Conservation (phyloP, 2,888 invertebrate genomes). For the Patella ulyssiponensis region DNA sequence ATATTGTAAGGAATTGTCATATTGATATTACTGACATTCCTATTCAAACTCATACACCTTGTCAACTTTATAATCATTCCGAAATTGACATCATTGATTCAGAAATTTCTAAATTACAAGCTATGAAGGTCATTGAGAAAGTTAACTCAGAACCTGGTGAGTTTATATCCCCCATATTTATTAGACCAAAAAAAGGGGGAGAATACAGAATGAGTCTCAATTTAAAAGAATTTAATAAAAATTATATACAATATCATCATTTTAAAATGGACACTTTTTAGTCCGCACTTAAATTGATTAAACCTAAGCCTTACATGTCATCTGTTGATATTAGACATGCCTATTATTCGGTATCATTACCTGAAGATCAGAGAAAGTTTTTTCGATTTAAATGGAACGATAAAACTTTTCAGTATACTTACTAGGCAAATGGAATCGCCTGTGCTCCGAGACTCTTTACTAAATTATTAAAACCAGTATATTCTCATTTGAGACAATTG, state of each 20-base stretch:
- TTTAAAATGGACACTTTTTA: too few relatives aligned
- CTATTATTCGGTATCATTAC: background rate
- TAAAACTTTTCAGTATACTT: background rate
- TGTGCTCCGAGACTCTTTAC: background rate
- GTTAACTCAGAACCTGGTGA: background rate
- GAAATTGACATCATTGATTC: too few relatives aligned
- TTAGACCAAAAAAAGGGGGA: background rate
- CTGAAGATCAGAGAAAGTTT: background rate
- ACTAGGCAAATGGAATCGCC: background rate
- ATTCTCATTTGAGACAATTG: background rate
- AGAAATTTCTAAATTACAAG: too few relatives aligned
- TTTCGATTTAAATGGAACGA: background rate
- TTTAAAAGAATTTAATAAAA: background rate
- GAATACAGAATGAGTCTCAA: background rate
- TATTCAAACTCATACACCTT: too few relatives aligned
- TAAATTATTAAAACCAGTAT: background rate
- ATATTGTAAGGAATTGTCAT: constrained; percentile 1
- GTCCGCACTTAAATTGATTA: background rate
- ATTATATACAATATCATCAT: background rate
- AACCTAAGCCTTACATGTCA: background rate
- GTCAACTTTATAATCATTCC: too few relatives aligned
- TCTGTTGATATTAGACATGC: background rate
- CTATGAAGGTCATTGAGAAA: too few relatives aligned
- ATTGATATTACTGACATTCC: background rate
- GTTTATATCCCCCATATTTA: background rate